Evolutionary conservation across 2,888 invertebrate species (phyloP), one percentile per base, ranked within the genome.

Genomic region (Drosophila recens): DNA sequence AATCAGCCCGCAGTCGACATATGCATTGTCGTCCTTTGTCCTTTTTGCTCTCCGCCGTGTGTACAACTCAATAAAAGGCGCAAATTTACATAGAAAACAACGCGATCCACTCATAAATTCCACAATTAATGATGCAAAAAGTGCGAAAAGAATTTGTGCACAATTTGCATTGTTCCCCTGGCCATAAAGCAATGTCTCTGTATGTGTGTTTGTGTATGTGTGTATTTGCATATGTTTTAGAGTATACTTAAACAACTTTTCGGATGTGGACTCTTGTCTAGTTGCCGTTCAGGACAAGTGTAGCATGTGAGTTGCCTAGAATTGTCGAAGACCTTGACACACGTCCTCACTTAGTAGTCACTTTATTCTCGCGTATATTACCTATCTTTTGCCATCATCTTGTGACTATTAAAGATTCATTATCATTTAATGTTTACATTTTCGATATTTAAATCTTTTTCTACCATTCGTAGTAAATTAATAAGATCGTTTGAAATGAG

Each of bases 121-220:
- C 80, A 63, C 84, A 91, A 90, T 92, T 92, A 92, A 92, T 92
- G 92, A 86, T 80, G 87, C 90, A 92, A 91, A 89, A 90, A 91
- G 83, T 87, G 87, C 82, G 80, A 85, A 87, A 90, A 90, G 86
- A 88, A 90, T 87, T 80, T 71, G 69, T 73, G 72, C 53, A 72
- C 67, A 81, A 78, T 87, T 87, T 72, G 84, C 82, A 73, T 81
- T 88, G 83, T 70, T 73, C 54, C 34, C 20, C 23, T 57, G 40
- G 56, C 45, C 61, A 53, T 51, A 72, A 49, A 46, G n/a, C 20
- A 62, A 42, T 49, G 23, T 52, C 10, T 9, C 15, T 15, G n/a
- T 40, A 33, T 48, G 11, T 51, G 20, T 43, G 15, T 46, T 46
- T 30, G 36, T n/a, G 38, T 52, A 17, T 43, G 34, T 42, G 13